Conservation (phyloP, 2,797 vertebrate species). For the Tadarida brasiliensis region DNA sequence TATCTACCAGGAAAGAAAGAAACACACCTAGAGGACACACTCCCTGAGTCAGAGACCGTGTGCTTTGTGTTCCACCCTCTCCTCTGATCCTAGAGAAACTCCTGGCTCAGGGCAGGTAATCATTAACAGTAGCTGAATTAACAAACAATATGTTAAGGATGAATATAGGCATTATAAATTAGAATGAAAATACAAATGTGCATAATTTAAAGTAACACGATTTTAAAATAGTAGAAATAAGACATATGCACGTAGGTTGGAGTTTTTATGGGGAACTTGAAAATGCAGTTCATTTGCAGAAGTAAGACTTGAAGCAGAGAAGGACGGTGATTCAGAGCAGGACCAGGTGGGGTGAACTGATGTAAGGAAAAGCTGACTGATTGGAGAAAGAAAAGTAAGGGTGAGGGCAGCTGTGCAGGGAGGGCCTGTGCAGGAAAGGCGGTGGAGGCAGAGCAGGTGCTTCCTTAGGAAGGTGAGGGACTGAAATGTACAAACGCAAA, state of each 20-base stretch:
- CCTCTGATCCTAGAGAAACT: background rate
- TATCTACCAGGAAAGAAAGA: background rate
- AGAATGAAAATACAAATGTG: background rate
- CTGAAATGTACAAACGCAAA: background rate
- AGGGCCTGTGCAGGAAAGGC: background rate
- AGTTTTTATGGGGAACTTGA: background rate
- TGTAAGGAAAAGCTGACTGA: background rate
- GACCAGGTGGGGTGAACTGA: accelerated
- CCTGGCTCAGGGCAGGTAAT: background rate
- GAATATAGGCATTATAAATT: background rate
- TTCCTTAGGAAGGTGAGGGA: background rate
- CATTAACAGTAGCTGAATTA: background rate
- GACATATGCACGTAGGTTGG: background rate
- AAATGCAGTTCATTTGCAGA: background rate
- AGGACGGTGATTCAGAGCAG: background rate
- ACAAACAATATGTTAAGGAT: background rate
- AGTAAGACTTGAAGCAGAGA: background rate
- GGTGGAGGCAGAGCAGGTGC: background rate
- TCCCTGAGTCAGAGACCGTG: background rate
- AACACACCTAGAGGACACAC: accelerated
- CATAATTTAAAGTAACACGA: background rate
- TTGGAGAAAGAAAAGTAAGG: background rate
- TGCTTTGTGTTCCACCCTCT: background rate
- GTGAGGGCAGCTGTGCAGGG: background rate
- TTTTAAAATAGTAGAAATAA: background rate